Base-by-base conservation (phyloP, 2,113 vertebrate species). In the Oenanthe oenanthe region DNA sequence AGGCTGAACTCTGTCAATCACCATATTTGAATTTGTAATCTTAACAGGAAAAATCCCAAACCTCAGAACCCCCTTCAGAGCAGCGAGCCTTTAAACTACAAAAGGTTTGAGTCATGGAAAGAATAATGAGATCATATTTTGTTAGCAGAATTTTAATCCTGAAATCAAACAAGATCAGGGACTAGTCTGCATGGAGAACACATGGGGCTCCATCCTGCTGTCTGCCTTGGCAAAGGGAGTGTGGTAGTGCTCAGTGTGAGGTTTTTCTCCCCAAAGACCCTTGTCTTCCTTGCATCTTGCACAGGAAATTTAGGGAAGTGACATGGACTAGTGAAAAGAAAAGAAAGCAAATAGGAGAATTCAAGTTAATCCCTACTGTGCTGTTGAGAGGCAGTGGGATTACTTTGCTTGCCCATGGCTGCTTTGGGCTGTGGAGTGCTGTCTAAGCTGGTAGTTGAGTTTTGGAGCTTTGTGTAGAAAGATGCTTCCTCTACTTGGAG, bases 1-100 rank as follows among this genome's bases (percentile, higher is more conserved):
- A 89, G 76, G 60, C 77, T 94, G 91, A 95, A 85, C 93, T 89
- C 89, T 87, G 91, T 94, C 90, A 90, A 81, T 94, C 96, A 89
- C 53, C 34, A 13, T 22, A 77, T 89, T 89, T 92, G 83, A 78
- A 94, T 93, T 9, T 76, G 61, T 80, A 78, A 53, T 88, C 74
- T 88, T 75, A 77, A 92, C 40, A 85, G 67, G 45, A 38, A 10
- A 31, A 53, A 38, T 12, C 40, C 71, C 62, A 81, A 70, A 71
- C 57, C 57, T 58, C 92, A 67, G 67, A 96, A 78, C 56, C 61
- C 63, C 65, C 54, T 88, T 89, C 61, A 62, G 88, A 88, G 77
- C 67, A 85, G 77, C 13, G 13, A 38, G 79, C 62, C 84, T 95
- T 81, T 83, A 95, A 94, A 95, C 62, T 85, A 85, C 79, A 93